Evolutionary conservation across 2,888 invertebrate species (phyloP).

Genomic region (Drosophila neutralis): DNA sequence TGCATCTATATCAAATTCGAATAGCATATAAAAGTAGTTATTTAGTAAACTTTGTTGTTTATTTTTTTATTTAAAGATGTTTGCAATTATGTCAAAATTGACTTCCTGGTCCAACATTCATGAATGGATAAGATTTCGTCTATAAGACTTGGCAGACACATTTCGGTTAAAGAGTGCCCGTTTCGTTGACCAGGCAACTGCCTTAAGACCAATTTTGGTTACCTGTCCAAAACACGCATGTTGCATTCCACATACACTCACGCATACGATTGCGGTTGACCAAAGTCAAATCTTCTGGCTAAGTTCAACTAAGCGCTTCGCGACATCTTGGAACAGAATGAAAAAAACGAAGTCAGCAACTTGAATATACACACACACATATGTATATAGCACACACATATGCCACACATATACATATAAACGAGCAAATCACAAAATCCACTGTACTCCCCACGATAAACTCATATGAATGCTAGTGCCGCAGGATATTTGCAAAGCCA

Average conservation of each 20-base stretch:
- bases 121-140: not conserved
- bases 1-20: not conserved
- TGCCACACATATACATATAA: constrained; percentile 51
- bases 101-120: not conserved
- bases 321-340: constrained; percentile 21
- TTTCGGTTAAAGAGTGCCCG: constrained; percentile 10
- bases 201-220: constrained; percentile 35
- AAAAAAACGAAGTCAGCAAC: constrained; percentile 19
- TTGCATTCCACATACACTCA: not conserved
- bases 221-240: constrained; percentile 38
- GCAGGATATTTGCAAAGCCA: constrained; percentile 74
- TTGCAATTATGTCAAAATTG: not conserved
- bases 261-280: constrained; percentile 10
- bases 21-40: not conserved
- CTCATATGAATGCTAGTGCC: constrained; percentile 74
- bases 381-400: constrained; percentile 7
- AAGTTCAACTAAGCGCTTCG: constrained; percentile 54
- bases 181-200: constrained; percentile 25
- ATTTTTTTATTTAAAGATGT: not conserved
- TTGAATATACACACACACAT: constrained; percentile 9
- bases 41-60: not conserved
- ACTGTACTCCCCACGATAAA: constrained; percentile 65
- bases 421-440: constrained; percentile 76
- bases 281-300: constrained; percentile 59
- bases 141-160: constrained; percentile 37